Percentiles rank a stretch among this genome's conserved stretches.
Evolutionary conservation across 2,797 vertebrate genomes (phyloP).

Genomic region (Pangasius djambal): DNA sequence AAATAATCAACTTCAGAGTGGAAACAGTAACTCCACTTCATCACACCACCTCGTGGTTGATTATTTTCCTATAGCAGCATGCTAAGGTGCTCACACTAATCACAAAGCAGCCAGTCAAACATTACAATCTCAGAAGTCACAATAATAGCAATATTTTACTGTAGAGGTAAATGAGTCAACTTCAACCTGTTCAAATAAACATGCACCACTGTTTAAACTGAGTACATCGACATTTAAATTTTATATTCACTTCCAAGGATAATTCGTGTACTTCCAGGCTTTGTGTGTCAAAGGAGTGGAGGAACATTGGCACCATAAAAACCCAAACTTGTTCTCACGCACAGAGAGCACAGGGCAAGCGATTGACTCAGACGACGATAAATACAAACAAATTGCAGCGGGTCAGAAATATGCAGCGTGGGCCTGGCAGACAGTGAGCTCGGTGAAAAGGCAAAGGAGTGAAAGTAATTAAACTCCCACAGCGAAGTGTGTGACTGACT

Average conservation of each 20-base stretch:
- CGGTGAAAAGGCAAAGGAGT: slow-evolving; percentile 74
- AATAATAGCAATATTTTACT: not conserved
- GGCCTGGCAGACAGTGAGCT: slow-evolving; percentile 77
- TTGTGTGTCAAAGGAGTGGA: slow-evolving; percentile 8
- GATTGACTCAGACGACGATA: slow-evolving; percentile 66
- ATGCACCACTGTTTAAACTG: not conserved
- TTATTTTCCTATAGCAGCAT: not conserved
- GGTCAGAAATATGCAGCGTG: slow-evolving; percentile 77
- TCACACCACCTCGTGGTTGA: not conserved
- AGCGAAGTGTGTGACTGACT: slow-evolving; percentile 67
- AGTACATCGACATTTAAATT: not conserved
- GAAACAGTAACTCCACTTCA: not conserved
- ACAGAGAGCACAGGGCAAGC: slow-evolving; percentile 26
- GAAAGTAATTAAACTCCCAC: slow-evolving; percentile 81
- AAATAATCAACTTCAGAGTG: not conserved
- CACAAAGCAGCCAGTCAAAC: not conserved
- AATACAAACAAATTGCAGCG: slow-evolving; percentile 80
- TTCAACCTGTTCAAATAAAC: not conserved
- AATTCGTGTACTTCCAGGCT: not conserved
- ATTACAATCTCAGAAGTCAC: not conserved
- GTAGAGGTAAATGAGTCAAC: not conserved
- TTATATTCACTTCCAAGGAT: not conserved
- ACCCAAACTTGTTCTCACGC: slow-evolving; percentile 16
- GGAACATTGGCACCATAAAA: not conserved
- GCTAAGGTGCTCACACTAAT: not conserved